Base-by-base conservation (phyloP, 2,888 invertebrate species). In the Lagria hirta region DNA sequence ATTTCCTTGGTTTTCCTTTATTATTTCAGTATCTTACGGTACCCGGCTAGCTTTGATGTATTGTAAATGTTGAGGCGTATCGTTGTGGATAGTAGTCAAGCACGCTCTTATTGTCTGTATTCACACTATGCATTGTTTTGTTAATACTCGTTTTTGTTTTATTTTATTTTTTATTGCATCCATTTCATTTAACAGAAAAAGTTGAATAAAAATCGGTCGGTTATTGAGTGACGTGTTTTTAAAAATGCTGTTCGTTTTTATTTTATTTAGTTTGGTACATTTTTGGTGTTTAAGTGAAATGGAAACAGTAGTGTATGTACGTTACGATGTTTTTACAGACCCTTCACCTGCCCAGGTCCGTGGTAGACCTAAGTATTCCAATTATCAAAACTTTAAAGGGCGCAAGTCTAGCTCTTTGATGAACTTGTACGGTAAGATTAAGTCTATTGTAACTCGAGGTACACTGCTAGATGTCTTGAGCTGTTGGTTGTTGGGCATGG, bases 351-450 rank as follows among this genome's bases (percentile, higher is more conserved):
- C 74, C 73, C 83, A 87, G 77, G 79, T 84, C 75, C 84, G 85
- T 78, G 84, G 84, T 80, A 82, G 85, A 78, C 82, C 84, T 82
- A 86, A 85, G 82, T 86, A 84, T 81, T 78, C 84, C 75, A 83
- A 83, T 80, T 84, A 84, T 83, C 84, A 84, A 83, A 88, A 86
- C 86, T 87, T 88, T 84, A 88, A 88, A 81, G 73, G 79, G 66
- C 86, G 90, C 84, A 90, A 90, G 81, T 90, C 90, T 78, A 90
- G 88, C 84, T 91, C 90, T 75, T 84, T 91, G 80, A 89, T 91
- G 89, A 91, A 91, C 83, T 82, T 91, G 82, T 89, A 89, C 83
- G 90, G 91, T 91, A 90, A 91, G 90, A 82, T 74, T n/a, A n/a
- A n/a, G 74, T 35, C 46, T 41, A 33, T 33, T 43, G 23, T 44